Evolutionary conservation across 2,888 invertebrate species (phyloP), one percentile per base, ranked within the genome.

Genomic region (Protodeltote pygarga): DNA sequence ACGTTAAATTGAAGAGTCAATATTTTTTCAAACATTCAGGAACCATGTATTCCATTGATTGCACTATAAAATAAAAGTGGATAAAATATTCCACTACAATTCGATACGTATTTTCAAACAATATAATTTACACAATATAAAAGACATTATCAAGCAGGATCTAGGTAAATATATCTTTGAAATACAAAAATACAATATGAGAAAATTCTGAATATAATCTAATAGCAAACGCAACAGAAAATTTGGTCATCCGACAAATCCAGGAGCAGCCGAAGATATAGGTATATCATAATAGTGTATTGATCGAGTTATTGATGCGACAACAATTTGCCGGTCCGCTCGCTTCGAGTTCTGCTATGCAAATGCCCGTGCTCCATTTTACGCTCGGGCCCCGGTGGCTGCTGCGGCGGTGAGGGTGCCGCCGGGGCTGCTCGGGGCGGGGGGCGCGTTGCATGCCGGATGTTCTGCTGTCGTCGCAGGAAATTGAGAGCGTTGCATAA

Each of bases 401-500:
- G 67, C 69, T 73, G 55, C 50, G 58, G 65, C 52, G 52, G 52
- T 37, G 55, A 59, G 72, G 66, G 55, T 57, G 68, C 61, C 59
- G 42, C 49, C 65, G 55, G 62, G 55, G 51, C 42, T 24, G 47
- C 47, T 38, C 48, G 46, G 53, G 49, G 64, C 33, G 49, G 35
- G 65, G 68, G 65, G 71, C 50, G 63, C 65, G 63, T 60, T 79
- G 81, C 82, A 83, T 75, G 82, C 84, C 89, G 91, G 89, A 89
- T 88, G 88, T 84, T 83, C 81, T 81, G 81, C 81, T 89, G 87
- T 88, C 87, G 85, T 88, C 86, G 83, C 88, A 89, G 91, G 91
- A 92, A 92, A 91, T 92, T 91, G 91, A 89, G 89, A 90, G 81
- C 86, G 83, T 86, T 88, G 89, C 91, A 92, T 88, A 90, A 90